Conservation (phyloP, 2,888 invertebrate species). For the Heliconius sara region DNA sequence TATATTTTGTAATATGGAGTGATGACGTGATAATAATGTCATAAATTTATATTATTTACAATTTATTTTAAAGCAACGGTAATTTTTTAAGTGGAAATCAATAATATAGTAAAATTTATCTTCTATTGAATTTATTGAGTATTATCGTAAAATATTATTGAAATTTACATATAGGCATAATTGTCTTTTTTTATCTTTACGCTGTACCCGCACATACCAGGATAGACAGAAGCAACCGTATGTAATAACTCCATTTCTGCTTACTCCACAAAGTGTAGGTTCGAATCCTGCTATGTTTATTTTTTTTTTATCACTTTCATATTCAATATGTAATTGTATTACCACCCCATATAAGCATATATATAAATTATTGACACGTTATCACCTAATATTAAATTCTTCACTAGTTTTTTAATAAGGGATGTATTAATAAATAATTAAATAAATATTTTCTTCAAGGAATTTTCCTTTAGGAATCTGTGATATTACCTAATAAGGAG, state of each 20-base stretch:
- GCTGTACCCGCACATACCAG: background rate
- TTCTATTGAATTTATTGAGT: no score
- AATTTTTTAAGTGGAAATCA: no score
- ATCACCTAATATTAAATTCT: background rate
- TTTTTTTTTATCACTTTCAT: no score
- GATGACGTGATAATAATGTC: background rate
- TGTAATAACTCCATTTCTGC: background rate
- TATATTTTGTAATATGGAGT: background rate
- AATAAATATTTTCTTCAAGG: slow-evolving; percentile 11
- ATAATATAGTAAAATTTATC: no score
- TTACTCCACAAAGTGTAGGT: no score
- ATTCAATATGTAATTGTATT: no score
- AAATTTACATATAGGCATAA: no score
- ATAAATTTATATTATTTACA: background rate
- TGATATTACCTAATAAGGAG: slow-evolving; percentile 82
- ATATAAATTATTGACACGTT: background rate
- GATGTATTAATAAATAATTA: background rate
- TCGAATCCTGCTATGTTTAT: no score
- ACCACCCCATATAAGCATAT: no score
- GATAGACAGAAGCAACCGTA: background rate
- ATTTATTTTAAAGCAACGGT: no score
- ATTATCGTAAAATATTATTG: no score
- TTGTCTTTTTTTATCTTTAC: background rate
- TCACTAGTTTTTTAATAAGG: slow-evolving; percentile 14
- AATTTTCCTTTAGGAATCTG: slow-evolving; percentile 71